Evolutionary conservation across 2,888 invertebrate genomes (phyloP).

Genomic region (Sarcophaga rosellei): DNA sequence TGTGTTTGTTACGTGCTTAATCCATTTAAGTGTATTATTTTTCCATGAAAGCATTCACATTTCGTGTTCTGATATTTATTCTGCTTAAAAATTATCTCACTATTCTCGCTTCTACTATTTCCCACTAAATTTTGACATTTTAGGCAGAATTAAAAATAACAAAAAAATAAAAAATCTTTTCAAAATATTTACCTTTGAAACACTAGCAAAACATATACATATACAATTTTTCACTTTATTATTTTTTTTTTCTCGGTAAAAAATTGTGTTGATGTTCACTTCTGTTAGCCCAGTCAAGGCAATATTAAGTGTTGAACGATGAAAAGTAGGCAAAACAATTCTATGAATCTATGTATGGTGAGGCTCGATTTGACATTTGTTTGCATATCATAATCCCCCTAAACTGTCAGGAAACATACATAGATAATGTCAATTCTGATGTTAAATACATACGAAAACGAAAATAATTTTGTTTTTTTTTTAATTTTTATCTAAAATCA

Average conservation of each 20-base stretch:
- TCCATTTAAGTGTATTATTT: too few species aligned
- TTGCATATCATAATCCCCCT: neutral
- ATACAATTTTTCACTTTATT: too few species aligned
- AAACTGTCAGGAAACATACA: constrained; percentile 15
- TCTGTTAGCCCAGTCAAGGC: neutral
- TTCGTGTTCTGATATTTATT: too few species aligned
- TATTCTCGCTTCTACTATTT: too few species aligned
- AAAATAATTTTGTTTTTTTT: constrained; percentile 10
- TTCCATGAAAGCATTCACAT: too few species aligned
- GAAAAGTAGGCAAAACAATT: neutral
- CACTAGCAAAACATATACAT: too few species aligned
- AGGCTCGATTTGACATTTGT: neutral
- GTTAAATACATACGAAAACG: neutral
- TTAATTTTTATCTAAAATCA: constrained; percentile 30
- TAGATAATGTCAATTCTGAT: constrained; percentile 46
- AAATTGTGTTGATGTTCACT: neutral
- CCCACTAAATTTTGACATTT: too few species aligned
- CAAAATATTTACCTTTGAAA: neutral
- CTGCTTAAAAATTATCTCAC: too few species aligned
- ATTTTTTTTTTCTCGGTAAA: neutral
- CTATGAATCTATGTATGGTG: neutral
- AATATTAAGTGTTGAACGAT: neutral
- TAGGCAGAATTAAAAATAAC: neutral
- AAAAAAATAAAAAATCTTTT: neutral
- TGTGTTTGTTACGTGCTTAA: too few species aligned